Percentiles rank a stretch among this genome's conserved stretches.
Evolutionary conservation across 2,797 vertebrate species (phyloP).

Genomic region (Danio aesculapii): DNA sequence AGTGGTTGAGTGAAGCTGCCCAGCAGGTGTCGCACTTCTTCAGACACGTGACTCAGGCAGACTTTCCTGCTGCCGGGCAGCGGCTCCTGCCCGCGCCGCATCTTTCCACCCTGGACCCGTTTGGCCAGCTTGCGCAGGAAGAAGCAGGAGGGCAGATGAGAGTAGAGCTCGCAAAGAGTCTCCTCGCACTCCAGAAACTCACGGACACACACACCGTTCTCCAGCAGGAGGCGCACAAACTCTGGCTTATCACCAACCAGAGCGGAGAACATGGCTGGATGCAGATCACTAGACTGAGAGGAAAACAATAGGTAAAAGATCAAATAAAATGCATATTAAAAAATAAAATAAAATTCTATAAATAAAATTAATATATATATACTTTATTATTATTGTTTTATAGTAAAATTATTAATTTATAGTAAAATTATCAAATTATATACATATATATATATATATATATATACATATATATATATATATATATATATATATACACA

Average conservation of each 20-base stretch:
- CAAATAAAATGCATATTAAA: background rate
- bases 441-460: too few species aligned
- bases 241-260: conserved; percentile 89
- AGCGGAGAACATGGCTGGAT: conserved; percentile 88
- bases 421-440: too few species aligned
- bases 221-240: conserved; percentile 93
- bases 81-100: background rate
- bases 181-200: conserved; percentile 84
- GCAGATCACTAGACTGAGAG: conserved; percentile 87
- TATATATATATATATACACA: too few species aligned
- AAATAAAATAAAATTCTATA: too few species aligned
- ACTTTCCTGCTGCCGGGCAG: conserved; percentile 63
- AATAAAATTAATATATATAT: background rate
- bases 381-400: too few species aligned
- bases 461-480: too few species aligned
- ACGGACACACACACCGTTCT: conserved; percentile 87
- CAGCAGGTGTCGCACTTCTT: conserved; percentile 87
- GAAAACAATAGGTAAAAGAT: background rate
- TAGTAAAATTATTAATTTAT: too few species aligned
- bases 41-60: conserved; percentile 83
- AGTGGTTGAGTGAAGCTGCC: conserved; percentile 86
- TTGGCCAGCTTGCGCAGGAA: conserved; percentile 87
- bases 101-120: conserved; percentile 65
- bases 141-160: conserved; percentile 82
- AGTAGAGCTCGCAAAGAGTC: conserved; percentile 83